Percentiles rank a stretch among this genome's conserved stretches.
Evolutionary conservation across 2,888 invertebrate species (phyloP).

Genomic region (Epinotia brunnichana): DNA sequence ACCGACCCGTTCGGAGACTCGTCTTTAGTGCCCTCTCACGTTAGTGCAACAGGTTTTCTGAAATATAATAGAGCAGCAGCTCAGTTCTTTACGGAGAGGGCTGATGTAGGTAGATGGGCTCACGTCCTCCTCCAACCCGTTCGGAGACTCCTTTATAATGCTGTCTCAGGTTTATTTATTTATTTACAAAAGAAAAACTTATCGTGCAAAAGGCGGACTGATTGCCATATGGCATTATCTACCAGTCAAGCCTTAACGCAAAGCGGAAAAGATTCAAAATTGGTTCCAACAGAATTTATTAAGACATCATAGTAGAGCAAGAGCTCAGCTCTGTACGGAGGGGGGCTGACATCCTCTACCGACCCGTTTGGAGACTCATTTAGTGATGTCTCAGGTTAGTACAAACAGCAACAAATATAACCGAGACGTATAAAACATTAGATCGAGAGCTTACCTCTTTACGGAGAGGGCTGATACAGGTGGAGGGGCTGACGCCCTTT

Average conservation of each 20-base stretch:
- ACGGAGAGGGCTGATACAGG: slow-evolving; percentile 88
- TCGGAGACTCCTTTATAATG: slow-evolving; percentile 76
- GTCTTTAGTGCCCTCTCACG: slow-evolving; percentile 63
- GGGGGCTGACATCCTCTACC: slow-evolving; percentile 87
- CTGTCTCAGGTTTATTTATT: too few relatives aligned
- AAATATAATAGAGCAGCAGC: slow-evolving; percentile 86
- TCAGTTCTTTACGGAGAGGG: slow-evolving; percentile 93
- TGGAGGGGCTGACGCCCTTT: neutral
- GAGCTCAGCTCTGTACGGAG: slow-evolving; percentile 93
- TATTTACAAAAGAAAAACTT: too few relatives aligned
- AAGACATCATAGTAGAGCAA: slow-evolving; percentile 80
- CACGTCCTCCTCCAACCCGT: slow-evolving; percentile 85
- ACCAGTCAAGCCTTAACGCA: too few relatives aligned
- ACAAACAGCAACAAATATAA: too few relatives aligned
- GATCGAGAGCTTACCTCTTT: slow-evolving; percentile 94
- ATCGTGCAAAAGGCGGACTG: too few relatives aligned
- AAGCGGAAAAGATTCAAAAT: too few relatives aligned
- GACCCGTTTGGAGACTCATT: slow-evolving; percentile 56
- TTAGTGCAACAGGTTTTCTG: neutral
- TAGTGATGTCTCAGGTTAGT: slow-evolving; percentile 65
- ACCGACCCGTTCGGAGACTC: slow-evolving; percentile 81
- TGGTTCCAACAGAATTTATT: neutral
- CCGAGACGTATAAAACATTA: neutral
- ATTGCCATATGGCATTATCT: too few relatives aligned
- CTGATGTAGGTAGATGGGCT: slow-evolving; percentile 94